Evolutionary conservation across 2,888 invertebrate genomes (phyloP), one percentile per base, ranked within the genome.

Genomic region (Chrysolina haemoptera): DNA sequence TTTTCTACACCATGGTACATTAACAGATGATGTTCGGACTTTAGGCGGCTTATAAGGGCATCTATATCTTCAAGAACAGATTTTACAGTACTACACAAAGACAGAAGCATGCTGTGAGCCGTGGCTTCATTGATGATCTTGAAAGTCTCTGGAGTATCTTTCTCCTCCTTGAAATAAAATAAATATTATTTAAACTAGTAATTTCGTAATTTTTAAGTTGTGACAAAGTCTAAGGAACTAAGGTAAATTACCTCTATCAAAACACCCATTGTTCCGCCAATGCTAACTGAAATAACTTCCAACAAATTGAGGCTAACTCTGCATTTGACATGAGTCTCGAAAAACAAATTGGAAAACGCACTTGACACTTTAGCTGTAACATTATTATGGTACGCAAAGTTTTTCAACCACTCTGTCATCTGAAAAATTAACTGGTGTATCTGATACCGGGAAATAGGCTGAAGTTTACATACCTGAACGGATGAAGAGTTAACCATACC

Each of bases 251-350:
- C 90, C 75, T 88, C 87, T 78, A 87, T 87, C 53, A 90, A 85
- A 18, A 86, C 85, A 22, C 89, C 90, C 67, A 89, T 84, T 76
- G 87, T 81, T 64, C 85, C 82, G 40, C 88, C 88, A 48, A 91
- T 78, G 75, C 88, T 88, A 16, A 85, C 71, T 35, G 89, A 88
- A 64, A 90, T 79, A 68, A 88, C 87, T 76, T 89, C 88, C 64
- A 90, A 86, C 12, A 89, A 73, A 2, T 84, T 83, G 65, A 87
- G 81, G 73, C 86, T 85, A 18, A 84, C 82, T 80, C 88, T 88
- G 73, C 85, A 86, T 68, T 85, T 86, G 3, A 86, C 74, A 70
- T 87, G 83, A 70, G 85, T 81, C 27, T 84, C 85, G 55, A 88
- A 85, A 22, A 88, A 78, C n/a, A 89, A 83, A 59, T 80, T 84